Evolutionary conservation across 2,113 vertebrate species (phyloP), one percentile per base, ranked within the genome.

Genomic region (Coryphaenoides rupestris): DNA sequence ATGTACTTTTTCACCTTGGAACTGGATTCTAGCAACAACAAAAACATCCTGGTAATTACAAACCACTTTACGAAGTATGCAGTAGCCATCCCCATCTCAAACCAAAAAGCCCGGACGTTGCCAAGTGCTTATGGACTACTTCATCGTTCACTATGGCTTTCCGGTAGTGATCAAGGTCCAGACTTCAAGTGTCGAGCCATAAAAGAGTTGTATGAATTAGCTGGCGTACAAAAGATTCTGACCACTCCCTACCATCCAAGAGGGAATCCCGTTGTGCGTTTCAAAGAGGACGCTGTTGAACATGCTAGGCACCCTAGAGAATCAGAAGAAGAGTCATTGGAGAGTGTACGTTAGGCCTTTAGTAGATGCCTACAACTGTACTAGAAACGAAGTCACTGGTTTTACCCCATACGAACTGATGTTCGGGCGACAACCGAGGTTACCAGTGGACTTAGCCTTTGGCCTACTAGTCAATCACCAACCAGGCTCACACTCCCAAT

Each of bases 1-100:
- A 66, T 74, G 10, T 60, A 68, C 40, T 66, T 66, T 46, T 17
- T 73, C 9, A 23, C 60, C 16, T 5, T 68, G 5, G 47, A 70
- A 7, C 72, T 58, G 0, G 62, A 66, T 6, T 55, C 50, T 14
- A 49, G 6, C 12, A 61, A 73, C 19, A 73, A 21, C 1, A 21
- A 50, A 46, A 65, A 73, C 16, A 64, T 72, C 0, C 49, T 72
- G 28, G 70, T 66, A 2, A 66, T 63, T 2, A 75, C 68, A 2
- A 59, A 73, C 53, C 63, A 67, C 19, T 76, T 79, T n/a, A 77
- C 64, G n/a, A n/a, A n/a, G n/a, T n/a, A n/a, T n/a, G n/a, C n/a
- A n/a, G n/a, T n/a, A n/a, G n/a, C n/a, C n/a, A n/a, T 72, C 69
- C n/a, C 66, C 21, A 55, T 55, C 75, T 0, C 52, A 26, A 21